phyloP scores from a whole-genome alignment of 2,888 invertebrate species.

The Argynnis bischoffii region DNA sequence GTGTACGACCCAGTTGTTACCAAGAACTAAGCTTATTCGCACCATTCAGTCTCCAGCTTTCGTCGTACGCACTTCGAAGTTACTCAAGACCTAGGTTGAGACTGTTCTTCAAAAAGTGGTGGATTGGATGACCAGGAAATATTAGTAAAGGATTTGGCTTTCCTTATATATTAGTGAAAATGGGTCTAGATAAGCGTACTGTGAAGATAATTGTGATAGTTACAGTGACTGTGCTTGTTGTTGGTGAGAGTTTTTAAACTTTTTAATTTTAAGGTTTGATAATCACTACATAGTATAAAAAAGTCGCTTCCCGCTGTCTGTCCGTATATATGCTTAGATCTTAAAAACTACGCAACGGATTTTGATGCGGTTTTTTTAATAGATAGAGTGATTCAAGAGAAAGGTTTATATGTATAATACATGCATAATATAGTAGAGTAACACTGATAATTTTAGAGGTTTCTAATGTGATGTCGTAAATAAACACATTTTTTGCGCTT shows the following conservation, averaged over 20 bases:
- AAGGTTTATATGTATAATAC: too few species aligned
- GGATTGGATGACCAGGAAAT: conserved; percentile 6
- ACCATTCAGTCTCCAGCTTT: conserved; percentile 37
- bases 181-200: conserved; percentile 72
- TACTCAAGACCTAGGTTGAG: conserved; percentile 21
- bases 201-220: conserved; percentile 68
- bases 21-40: conserved; percentile 26
- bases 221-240: conserved; percentile 56
- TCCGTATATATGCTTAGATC: too few species aligned
- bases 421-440: too few species aligned
- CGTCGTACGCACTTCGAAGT: conserved; percentile 38
- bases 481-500: too few species aligned
- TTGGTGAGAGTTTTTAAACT: conserved; percentile 58
- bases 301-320: too few species aligned
- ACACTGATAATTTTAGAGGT: too few species aligned
- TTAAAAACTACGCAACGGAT: too few species aligned
- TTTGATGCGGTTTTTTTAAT: too few species aligned
- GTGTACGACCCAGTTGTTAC: conserved; percentile 27
- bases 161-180: conserved; percentile 43
- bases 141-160: conserved; percentile 8
- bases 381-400: too few species aligned
- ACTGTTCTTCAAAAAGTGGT: neutral
- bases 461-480: too few species aligned
- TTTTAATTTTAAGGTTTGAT: neutral
- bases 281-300: too few species aligned